These are phyloP conservation scores for Phylloscopus trochiloides DNA, from an alignment of 2,113 vertebrate genomes.

Conservation along the genomic window DNA sequence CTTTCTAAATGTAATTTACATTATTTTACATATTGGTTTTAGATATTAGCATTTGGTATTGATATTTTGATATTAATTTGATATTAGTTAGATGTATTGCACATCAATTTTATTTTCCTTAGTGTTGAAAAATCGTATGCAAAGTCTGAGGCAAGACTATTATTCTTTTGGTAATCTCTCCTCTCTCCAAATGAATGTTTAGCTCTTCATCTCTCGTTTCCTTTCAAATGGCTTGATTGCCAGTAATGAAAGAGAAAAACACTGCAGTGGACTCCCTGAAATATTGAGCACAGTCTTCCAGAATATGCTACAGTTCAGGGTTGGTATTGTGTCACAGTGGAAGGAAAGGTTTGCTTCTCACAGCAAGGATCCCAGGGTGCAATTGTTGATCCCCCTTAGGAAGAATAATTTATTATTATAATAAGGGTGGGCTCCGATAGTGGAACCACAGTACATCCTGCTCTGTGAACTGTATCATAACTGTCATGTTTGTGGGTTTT, in stretches of 20 bases:
- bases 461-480: not conserved
- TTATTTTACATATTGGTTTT: not conserved
- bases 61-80: not conserved
- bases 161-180: not conserved
- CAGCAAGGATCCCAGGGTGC: not conserved
- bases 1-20: not conserved
- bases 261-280: slow-evolving; percentile 13
- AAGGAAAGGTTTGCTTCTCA: not conserved
- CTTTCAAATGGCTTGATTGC: slow-evolving; percentile 48
- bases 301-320: not conserved
- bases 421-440: not conserved
- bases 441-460: not conserved
- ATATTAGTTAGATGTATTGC: not conserved
- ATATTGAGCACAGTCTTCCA: not conserved
- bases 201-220: slow-evolving; percentile 29
- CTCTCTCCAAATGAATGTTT: slow-evolving; percentile 34
- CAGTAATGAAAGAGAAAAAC: slow-evolving; percentile 27
- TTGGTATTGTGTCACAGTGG: not conserved
- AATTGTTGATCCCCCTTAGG: not conserved
- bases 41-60: not conserved
- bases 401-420: not conserved
- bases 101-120: not conserved
- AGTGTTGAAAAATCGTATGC: not conserved
- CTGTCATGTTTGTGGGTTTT: not conserved
- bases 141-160: not conserved